These are phyloP conservation scores for Chymomyza costata DNA, from an alignment of 1,140 invertebrate genomes.

Conservation along the genomic window DNA sequence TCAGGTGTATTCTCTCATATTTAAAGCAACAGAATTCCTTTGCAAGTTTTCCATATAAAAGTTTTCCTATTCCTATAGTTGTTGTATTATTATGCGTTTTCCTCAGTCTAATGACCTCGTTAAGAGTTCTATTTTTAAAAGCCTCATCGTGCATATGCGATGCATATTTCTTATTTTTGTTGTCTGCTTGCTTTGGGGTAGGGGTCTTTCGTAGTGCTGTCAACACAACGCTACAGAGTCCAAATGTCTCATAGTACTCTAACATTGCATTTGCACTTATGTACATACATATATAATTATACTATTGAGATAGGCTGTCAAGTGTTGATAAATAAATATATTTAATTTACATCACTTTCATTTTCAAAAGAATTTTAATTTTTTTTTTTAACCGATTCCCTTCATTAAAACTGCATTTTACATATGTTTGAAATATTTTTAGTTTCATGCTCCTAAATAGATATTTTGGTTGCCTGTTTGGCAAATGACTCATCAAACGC, in stretches of 20 bases:
- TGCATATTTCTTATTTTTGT: constrained; percentile 12
- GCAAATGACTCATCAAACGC: constrained; percentile 53
- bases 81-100: too few relatives aligned
- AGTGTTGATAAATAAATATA: too few relatives aligned
- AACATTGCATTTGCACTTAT: too few relatives aligned
- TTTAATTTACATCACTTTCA: too few relatives aligned
- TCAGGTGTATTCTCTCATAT: too few relatives aligned
- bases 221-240: too few relatives aligned
- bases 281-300: too few relatives aligned
- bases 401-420: constrained; percentile 55
- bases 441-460: constrained; percentile 42
- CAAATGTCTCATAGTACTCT: too few relatives aligned
- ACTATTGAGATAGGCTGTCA: too few relatives aligned
- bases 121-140: constrained; percentile 61
- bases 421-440: constrained; percentile 36
- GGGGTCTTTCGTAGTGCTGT: constrained; percentile 48
- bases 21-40: too few relatives aligned
- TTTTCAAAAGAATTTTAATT: constrained; percentile 16
- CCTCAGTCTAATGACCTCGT: constrained; percentile 65
- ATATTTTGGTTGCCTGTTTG: constrained; percentile 22
- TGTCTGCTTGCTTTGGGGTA: constrained; percentile 8
- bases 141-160: constrained; percentile 29
- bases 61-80: too few relatives aligned
- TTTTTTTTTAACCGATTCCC: constrained; percentile 23
- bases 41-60: too few relatives aligned